Percentiles rank a stretch among this genome's conserved stretches.
These are phyloP conservation scores for Alitta virens DNA, from an alignment of 2,888 invertebrate genomes.

Conservation along the genomic window DNA sequence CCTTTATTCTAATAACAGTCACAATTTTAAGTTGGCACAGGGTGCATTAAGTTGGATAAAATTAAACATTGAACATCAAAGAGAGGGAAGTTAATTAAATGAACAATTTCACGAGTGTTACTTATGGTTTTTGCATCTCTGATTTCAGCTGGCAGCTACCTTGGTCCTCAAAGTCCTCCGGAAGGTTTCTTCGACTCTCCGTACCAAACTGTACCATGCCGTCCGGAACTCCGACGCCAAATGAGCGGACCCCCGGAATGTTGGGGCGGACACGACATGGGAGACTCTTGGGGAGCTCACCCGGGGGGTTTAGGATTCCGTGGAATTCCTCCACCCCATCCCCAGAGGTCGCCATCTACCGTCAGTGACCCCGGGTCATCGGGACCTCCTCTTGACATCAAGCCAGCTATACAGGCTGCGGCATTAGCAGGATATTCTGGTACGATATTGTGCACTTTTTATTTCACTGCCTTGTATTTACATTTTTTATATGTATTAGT, in stretches of 20 bases:
- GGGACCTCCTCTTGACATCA: constrained; percentile 56
- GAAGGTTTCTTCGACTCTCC: constrained; percentile 52
- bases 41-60: too few species aligned
- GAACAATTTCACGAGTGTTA: too few species aligned
- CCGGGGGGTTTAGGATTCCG: constrained; percentile 5
- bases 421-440: constrained; percentile 61
- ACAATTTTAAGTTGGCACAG: too few species aligned
- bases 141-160: constrained; percentile 30
- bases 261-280: constrained; percentile 12
- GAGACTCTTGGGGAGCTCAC: not conserved
- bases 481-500: too few species aligned
- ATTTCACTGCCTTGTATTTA: too few species aligned
- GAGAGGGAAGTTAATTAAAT: too few species aligned
- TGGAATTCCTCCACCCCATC: constrained; percentile 42
- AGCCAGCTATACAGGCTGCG: constrained; percentile 65
- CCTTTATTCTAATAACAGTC: too few species aligned
- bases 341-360: not conserved
- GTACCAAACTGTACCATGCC: constrained; percentile 73
- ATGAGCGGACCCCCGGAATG: constrained; percentile 3
- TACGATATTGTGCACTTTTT: too few species aligned
- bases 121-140: too few species aligned
- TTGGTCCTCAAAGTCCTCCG: not conserved
- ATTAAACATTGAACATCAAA: too few species aligned
- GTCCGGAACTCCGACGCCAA: constrained; percentile 6
- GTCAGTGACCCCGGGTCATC: constrained; percentile 5